Conservation (phyloP, 1,140 invertebrate species). For the Pinna nobilis region DNA sequence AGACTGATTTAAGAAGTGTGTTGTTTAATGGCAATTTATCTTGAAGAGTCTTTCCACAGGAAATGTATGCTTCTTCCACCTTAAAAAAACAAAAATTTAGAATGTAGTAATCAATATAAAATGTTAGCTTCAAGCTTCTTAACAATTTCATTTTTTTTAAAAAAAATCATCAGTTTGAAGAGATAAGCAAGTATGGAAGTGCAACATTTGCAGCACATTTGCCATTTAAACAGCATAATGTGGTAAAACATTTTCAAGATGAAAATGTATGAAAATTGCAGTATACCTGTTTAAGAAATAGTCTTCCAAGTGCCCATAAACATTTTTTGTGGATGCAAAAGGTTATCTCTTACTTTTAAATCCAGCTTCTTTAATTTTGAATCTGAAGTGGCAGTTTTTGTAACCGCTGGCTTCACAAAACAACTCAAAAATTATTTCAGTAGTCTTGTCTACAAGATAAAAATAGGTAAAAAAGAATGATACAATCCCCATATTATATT, state of each 20-base stretch:
- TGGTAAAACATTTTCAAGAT: slow-evolving; percentile 3
- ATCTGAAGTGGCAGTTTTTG: background rate
- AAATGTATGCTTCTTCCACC: slow-evolving; percentile 24
- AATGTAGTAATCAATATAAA: background rate
- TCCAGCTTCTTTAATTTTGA: slow-evolving; percentile 37
- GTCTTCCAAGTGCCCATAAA: slow-evolving; percentile 23
- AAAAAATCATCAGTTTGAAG: background rate
- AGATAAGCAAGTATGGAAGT: no score
- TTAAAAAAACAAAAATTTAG: slow-evolving; percentile 17
- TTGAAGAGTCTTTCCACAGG: slow-evolving; percentile 39
- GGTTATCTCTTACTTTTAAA: slow-evolving; percentile 15
- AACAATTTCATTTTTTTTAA: background rate
- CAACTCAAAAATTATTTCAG: slow-evolving; percentile 35
- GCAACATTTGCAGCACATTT: no score
- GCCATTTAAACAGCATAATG: background rate
- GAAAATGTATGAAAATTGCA: slow-evolving; percentile 22
- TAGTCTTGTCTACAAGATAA: slow-evolving; percentile 2
- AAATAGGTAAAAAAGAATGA: background rate
- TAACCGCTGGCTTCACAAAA: slow-evolving; percentile 30
- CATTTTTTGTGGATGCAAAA: slow-evolving; percentile 23
- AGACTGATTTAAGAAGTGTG: slow-evolving; percentile 28
- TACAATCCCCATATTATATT: background rate
- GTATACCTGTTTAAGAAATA: slow-evolving; percentile 16
- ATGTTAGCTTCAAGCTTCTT: background rate
- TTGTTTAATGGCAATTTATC: slow-evolving; percentile 39